phyloP scores from a whole-genome alignment of 2,888 invertebrate genomes.

The Abscondita cerata region DNA sequence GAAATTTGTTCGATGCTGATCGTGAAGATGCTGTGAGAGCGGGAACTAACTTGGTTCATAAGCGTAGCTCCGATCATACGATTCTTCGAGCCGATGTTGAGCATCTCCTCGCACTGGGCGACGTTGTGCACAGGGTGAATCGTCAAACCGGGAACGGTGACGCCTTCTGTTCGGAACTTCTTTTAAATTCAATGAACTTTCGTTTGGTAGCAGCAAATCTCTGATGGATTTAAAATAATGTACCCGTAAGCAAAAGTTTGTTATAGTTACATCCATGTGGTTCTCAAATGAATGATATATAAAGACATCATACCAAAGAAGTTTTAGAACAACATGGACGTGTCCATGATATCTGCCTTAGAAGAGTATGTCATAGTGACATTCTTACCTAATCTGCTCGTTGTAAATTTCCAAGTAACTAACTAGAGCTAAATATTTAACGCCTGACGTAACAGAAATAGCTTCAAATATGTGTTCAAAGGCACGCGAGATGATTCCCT shows the following conservation, averaged over 20 bases:
- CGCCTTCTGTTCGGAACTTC: constrained; percentile 62
- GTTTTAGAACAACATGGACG: too few species aligned
- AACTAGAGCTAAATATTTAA: constrained; percentile 77
- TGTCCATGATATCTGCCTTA: too few species aligned
- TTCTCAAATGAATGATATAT: too few species aligned
- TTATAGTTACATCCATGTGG: too few species aligned
- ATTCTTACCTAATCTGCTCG: constrained; percentile 74
- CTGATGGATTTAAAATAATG: constrained; percentile 40
- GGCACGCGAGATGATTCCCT: constrained; percentile 77
- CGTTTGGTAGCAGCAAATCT: constrained; percentile 51
- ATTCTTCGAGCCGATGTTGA: constrained; percentile 80
- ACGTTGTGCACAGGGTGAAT: constrained; percentile 81
- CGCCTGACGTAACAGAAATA: constrained; percentile 73
- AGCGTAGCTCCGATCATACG: constrained; percentile 84
- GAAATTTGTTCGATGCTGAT: constrained; percentile 83
- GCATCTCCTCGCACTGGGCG: constrained; percentile 75
- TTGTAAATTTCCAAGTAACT: constrained; percentile 87
- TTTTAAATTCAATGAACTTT: constrained; percentile 57
- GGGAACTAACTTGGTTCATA: constrained; percentile 87
- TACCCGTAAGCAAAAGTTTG: not conserved
- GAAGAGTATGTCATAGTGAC: too few species aligned
- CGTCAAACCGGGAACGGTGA: constrained; percentile 67
- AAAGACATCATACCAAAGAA: too few species aligned
- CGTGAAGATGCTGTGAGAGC: constrained; percentile 89
- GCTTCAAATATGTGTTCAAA: constrained; percentile 91